Conservation (phyloP, 2,797 vertebrate species). For the Vultur gryphus region DNA sequence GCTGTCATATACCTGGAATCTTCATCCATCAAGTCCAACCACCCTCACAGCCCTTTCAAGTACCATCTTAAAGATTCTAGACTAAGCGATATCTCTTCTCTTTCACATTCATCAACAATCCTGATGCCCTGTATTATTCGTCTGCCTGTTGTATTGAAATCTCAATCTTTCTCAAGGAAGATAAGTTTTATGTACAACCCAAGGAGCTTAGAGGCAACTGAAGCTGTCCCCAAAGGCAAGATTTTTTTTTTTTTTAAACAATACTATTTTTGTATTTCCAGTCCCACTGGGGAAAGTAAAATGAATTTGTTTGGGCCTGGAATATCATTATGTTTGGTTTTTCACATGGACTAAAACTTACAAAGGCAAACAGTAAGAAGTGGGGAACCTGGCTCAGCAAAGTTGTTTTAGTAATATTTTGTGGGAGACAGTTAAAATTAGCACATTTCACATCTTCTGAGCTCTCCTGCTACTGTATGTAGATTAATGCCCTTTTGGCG, state of each 20-base stretch:
- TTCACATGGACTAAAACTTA: neutral
- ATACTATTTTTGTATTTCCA: neutral
- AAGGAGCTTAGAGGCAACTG: neutral
- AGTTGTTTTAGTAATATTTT: neutral
- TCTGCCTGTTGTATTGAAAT: neutral
- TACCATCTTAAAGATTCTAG: neutral
- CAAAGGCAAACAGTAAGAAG: neutral
- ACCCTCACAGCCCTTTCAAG: neutral
- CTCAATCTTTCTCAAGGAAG: neutral
- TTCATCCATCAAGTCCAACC: neutral
- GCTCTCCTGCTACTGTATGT: neutral
- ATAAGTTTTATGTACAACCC: fast-evolving
- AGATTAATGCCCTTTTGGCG: neutral
- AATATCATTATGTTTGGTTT: neutral
- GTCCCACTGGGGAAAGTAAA: neutral
- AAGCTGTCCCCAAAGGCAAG: neutral
- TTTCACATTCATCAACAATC: neutral
- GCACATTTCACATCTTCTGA: neutral
- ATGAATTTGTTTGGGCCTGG: neutral
- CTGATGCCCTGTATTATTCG: neutral
- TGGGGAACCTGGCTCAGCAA: neutral
- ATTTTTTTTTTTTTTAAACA: neutral
- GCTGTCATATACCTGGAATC: neutral
- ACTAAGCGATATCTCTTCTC: neutral
- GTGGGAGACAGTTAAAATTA: neutral